These are phyloP conservation scores for Phoxinus dragarum DNA, from an alignment of 2,797 vertebrate genomes.

Conservation along the genomic window DNA sequence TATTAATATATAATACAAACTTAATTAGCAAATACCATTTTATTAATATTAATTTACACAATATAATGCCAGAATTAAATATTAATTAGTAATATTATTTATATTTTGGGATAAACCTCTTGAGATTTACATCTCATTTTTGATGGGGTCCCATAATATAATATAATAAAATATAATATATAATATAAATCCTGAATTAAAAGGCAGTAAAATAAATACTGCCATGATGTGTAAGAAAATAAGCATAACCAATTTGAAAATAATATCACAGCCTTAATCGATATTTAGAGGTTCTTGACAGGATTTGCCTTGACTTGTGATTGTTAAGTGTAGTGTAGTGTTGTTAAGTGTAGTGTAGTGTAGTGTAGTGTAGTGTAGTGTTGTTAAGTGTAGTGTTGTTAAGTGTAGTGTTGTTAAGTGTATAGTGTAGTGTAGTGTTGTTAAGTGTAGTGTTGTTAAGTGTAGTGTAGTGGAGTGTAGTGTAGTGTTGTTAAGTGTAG, in stretches of 20 bases:
- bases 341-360: too few relatives aligned
- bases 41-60: too few relatives aligned
- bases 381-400: too few relatives aligned
- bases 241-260: neutral
- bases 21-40: too few relatives aligned
- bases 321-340: neutral
- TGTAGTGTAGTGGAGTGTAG: neutral
- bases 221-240: neutral
- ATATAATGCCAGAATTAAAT: neutral
- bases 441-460: neutral
- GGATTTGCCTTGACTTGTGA: neutral
- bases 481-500: neutral
- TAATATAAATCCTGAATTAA: neutral
- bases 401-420: neutral
- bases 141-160: neutral
- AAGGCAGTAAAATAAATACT: neutral
- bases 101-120: neutral
- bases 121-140: neutral
- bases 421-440: neutral
- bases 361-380: too few relatives aligned
- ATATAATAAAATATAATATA: neutral
- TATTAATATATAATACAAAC: too few relatives aligned
- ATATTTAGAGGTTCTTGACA: neutral
- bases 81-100: neutral
- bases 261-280: too few relatives aligned